Percentiles rank a stretch among this genome's conserved stretches.
Evolutionary conservation across 2,113 vertebrate species (phyloP).

Genomic region (Podiceps cristatus): DNA sequence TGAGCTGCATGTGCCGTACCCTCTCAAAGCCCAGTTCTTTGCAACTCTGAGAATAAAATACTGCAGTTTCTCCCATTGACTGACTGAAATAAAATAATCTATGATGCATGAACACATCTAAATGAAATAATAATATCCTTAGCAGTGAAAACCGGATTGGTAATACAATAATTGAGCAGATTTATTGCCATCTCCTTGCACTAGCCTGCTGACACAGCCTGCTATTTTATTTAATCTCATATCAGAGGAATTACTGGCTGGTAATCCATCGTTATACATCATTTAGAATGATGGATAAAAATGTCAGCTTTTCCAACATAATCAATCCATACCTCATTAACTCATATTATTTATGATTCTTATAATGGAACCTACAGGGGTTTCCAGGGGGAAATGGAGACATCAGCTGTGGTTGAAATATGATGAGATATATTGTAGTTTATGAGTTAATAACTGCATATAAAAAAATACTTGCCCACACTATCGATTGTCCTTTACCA

Average conservation of each 20-base stretch:
- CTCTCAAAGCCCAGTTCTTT: conserved; percentile 66
- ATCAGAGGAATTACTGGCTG: conserved; percentile 92
- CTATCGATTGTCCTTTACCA: conserved; percentile 80
- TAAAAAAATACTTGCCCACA: conserved; percentile 83
- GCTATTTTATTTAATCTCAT: conserved; percentile 98
- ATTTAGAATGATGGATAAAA: conserved; percentile 96
- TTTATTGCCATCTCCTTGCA: conserved; percentile 90
- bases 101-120: conserved; percentile 94
- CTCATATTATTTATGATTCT: conserved; percentile 96
- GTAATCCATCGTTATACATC: conserved; percentile 95
- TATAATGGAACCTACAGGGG: conserved; percentile 87
- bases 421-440: conserved; percentile 90
- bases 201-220: conserved; percentile 88
- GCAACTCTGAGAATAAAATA: conserved; percentile 81
- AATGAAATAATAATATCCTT: conserved; percentile 99
- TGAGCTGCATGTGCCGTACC: conserved; percentile 52
- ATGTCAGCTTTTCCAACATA: conserved; percentile 89
- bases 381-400: conserved; percentile 79
- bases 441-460: conserved; percentile 93
- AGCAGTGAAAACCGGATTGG: conserved; percentile 93
- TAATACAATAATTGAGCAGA: conserved; percentile 94
- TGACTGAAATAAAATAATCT: conserved; percentile 95
- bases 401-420: conserved; percentile 91
- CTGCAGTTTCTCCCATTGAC: conserved; percentile 85
- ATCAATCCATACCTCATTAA: conserved; percentile 98